Evolutionary conservation across 2,797 vertebrate species (phyloP).

Genomic region (Danionella dracula): DNA sequence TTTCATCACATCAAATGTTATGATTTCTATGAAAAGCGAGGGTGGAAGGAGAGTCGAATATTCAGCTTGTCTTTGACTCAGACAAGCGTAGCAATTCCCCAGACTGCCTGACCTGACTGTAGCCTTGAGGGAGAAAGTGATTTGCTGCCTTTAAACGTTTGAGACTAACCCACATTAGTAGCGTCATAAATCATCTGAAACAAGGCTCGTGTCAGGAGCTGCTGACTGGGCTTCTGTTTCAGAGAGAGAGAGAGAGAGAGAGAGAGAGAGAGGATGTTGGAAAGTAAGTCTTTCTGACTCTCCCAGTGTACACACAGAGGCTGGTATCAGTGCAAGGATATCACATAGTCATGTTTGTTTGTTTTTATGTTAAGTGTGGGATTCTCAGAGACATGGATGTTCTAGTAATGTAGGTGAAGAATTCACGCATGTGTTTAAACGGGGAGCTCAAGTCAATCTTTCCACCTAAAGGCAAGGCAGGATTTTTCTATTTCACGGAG

Average conservation of each 20-base stretch:
- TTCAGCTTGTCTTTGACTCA: slow-evolving; percentile 47
- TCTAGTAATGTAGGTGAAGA: no score
- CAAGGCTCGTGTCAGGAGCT: slow-evolving; percentile 63
- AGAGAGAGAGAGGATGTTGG: neutral
- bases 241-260: neutral
- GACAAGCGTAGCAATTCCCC: slow-evolving; percentile 36
- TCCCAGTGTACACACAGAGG: neutral
- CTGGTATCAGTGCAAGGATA: no score
- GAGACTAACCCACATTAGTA: slow-evolving; percentile 54
- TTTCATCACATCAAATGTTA: no score
- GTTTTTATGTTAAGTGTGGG: no score
- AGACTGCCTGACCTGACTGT: slow-evolving; percentile 37
- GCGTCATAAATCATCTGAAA: slow-evolving; percentile 64
- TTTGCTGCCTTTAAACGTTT: slow-evolving; percentile 61
- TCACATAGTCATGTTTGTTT: no score
- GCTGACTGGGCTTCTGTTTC: slow-evolving; percentile 40
- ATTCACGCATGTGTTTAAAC: no score
- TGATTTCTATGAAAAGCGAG: slow-evolving; percentile 22
- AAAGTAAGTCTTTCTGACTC: neutral
- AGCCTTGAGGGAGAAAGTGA: slow-evolving; percentile 22
- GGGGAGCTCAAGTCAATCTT: no score
- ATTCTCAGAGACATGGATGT: no score
- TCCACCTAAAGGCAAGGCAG: no score
- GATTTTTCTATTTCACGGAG: no score
- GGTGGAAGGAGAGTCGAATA: slow-evolving; percentile 49